phyloP scores from a whole-genome alignment of 2,113 vertebrate genomes.

The Antechinus stuartii region DNA sequence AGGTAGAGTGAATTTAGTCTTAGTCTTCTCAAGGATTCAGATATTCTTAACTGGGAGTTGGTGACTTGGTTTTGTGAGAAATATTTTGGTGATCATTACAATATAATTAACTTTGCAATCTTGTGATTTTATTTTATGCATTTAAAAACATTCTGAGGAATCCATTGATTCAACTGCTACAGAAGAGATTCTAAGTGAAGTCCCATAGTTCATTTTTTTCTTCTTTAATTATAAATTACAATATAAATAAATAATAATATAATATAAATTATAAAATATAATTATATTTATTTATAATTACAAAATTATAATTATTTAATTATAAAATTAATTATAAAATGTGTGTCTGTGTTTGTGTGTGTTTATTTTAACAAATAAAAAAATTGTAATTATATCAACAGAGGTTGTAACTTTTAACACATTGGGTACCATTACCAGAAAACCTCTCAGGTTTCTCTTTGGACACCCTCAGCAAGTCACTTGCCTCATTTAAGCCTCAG shows the following conservation, averaged over 20 bases:
- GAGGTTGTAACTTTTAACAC: neutral
- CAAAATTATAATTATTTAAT: too few species aligned
- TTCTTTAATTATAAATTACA: neutral
- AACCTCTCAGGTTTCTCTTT: neutral
- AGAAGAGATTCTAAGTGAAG: neutral
- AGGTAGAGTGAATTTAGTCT: neutral
- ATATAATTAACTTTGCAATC: neutral
- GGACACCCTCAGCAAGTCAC: neutral
- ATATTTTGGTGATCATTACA: neutral
- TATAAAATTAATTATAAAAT: neutral
- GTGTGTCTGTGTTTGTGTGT: too few species aligned
- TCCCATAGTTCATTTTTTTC: neutral
- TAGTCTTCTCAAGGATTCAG: neutral
- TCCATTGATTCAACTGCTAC: neutral
- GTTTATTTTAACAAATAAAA: neutral
- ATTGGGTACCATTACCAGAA: neutral
- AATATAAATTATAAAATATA: too few species aligned
- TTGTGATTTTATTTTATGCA: neutral
- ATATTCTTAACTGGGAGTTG: neutral
- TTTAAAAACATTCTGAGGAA: neutral
- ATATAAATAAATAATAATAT: too few species aligned
- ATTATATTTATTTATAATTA: too few species aligned
- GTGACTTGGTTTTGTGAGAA: neutral
- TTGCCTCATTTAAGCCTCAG: neutral
- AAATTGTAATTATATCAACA: neutral